phyloP scores from a whole-genome alignment of 1,140 invertebrate species.

The Nebria ingens region DNA sequence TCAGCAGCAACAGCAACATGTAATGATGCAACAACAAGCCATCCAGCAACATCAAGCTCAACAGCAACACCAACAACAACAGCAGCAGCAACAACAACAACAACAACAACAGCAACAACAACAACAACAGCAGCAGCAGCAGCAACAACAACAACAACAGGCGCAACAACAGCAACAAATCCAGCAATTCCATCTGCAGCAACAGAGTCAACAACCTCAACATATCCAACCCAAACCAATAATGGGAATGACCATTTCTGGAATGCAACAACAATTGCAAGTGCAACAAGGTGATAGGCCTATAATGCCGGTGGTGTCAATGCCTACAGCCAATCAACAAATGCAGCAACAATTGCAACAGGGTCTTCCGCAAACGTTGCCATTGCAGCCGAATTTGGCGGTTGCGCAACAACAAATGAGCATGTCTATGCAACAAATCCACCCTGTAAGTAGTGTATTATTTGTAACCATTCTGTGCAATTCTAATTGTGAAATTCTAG shows the following conservation, averaged over 20 bases:
- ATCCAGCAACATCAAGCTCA: constrained; percentile 33
- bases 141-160: constrained; percentile 37
- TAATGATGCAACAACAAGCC: constrained; percentile 33
- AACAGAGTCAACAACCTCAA: constrained; percentile 34
- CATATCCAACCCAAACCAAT: constrained; percentile 45
- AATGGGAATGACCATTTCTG: constrained; percentile 40
- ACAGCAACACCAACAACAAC: constrained; percentile 35
- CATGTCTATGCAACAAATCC: constrained; percentile 39
- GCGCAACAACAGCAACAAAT: constrained; percentile 28
- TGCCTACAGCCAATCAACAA: constrained; percentile 38
- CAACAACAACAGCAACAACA: constrained; percentile 36
- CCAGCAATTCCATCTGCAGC: constrained; percentile 36
- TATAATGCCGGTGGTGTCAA: constrained; percentile 46
- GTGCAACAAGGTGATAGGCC: constrained; percentile 36
- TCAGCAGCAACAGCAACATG: constrained; percentile 29
- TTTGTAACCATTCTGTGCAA: too few relatives aligned
- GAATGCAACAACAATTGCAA: constrained; percentile 35
- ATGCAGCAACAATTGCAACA: constrained; percentile 36
- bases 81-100: constrained; percentile 34
- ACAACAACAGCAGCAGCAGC: constrained; percentile 35
- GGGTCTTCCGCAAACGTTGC: constrained; percentile 21
- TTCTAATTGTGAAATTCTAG: too few relatives aligned
- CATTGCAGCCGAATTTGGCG: constrained; percentile 30
- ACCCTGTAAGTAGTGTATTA: constrained; percentile 36
- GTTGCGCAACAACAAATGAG: constrained; percentile 33